Percentiles rank a stretch among this genome's conserved stretches.
Conservation (phyloP, 2,888 invertebrate genomes). For the Aelia acuminata region DNA sequence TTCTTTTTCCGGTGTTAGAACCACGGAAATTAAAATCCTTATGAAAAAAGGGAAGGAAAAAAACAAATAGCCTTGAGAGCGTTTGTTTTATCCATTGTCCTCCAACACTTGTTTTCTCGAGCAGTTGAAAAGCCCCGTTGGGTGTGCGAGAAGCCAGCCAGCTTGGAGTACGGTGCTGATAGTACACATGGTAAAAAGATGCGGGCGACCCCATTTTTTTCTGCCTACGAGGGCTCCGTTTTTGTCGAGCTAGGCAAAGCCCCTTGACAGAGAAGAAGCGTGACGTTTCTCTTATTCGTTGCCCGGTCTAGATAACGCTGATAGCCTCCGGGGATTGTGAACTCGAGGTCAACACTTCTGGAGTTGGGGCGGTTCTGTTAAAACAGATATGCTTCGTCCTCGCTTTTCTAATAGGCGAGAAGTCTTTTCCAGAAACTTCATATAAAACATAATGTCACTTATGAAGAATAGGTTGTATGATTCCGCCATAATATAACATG, state of each 20-base stretch:
- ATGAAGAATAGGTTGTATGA: too few species aligned
- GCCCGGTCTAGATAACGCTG: neutral
- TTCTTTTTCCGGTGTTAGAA: neutral
- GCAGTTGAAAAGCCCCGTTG: neutral
- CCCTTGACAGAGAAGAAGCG: neutral
- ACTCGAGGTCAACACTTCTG: neutral
- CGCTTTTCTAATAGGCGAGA: neutral
- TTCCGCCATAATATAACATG: too few species aligned
- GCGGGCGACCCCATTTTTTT: neutral
- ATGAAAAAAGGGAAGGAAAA: too few species aligned
- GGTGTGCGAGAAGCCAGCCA: neutral
- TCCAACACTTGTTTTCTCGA: neutral
- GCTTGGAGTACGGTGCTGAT: neutral
- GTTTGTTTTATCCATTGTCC: neutral
- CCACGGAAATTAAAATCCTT: neutral
- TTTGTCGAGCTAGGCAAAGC: slow-evolving; percentile 10
- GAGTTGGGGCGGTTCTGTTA: neutral
- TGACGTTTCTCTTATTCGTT: neutral
- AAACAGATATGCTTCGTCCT: neutral
- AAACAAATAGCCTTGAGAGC: neutral
- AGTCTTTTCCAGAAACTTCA: neutral
- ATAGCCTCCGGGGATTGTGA: neutral
- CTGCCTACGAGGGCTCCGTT: slow-evolving; percentile 2
- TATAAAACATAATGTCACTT: too few species aligned
- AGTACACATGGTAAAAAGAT: slow-evolving; percentile 34